These are phyloP conservation scores for Danio rerio DNA, from an alignment of 2,113 vertebrate species.

Conservation along the genomic window DNA sequence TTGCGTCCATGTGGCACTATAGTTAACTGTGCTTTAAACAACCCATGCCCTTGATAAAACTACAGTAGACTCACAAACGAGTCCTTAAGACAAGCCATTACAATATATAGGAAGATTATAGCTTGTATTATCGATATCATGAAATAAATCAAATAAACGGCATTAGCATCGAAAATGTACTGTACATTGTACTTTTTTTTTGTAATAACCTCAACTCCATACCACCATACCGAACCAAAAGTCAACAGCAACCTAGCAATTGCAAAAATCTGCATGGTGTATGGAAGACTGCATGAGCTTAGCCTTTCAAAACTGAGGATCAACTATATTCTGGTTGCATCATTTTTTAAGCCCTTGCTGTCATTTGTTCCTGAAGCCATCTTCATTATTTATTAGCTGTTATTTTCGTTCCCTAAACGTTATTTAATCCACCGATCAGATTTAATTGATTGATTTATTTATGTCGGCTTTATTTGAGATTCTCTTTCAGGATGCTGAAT, in stretches of 20 bases:
- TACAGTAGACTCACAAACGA: constrained; percentile 61
- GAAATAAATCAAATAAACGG: constrained; percentile 65
- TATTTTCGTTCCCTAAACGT: constrained; percentile 22
- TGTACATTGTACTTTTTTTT: constrained; percentile 60
- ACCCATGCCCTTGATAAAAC: constrained; percentile 73
- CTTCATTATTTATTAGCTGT: constrained; percentile 59
- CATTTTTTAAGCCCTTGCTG: constrained; percentile 75
- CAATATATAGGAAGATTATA: constrained; percentile 63
- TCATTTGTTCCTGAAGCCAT: constrained; percentile 70
- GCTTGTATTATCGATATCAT: constrained; percentile 63
- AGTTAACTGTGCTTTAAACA: constrained; percentile 66
- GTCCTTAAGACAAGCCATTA: constrained; percentile 72
- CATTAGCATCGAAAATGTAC: constrained; percentile 60
- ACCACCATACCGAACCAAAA: constrained; percentile 58
- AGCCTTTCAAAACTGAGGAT: constrained; percentile 75
- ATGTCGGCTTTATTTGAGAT: constrained; percentile 15
- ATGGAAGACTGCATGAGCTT: constrained; percentile 81
- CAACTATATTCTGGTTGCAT: constrained; percentile 71
- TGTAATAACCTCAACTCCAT: constrained; percentile 58
- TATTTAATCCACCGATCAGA: constrained; percentile 39
- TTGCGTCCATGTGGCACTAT: constrained; percentile 63
- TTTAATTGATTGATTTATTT: background rate
- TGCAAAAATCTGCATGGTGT: constrained; percentile 77
- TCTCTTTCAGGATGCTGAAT: constrained; percentile 32
- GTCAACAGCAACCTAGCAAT: constrained; percentile 71